Evolutionary conservation across 2,888 invertebrate genomes (phyloP).

Genomic region (Aspidiotus rigidus): DNA sequence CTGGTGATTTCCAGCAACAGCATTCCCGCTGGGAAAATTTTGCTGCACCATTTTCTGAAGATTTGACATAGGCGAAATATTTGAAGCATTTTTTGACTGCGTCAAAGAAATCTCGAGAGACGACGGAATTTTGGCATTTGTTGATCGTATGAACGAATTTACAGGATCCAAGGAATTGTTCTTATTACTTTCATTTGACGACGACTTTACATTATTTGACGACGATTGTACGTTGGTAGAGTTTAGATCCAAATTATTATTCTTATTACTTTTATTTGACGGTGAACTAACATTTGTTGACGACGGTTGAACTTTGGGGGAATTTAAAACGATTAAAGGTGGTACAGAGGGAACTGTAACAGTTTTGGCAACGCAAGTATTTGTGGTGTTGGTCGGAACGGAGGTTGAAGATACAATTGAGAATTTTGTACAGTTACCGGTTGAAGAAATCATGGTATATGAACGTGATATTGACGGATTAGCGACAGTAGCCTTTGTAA

Average conservation of each 20-base stretch:
- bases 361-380: background rate
- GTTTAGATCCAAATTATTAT: too few relatives aligned
- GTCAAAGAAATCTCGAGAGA: slow-evolving; percentile 24
- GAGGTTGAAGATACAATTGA: background rate
- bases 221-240: background rate
- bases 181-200: background rate
- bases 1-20: too few relatives aligned
- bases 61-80: slow-evolving; percentile 7
- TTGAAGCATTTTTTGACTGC: background rate
- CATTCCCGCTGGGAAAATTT: slow-evolving; percentile 10
- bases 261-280: too few relatives aligned
- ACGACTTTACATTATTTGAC: background rate
- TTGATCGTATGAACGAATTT: background rate
- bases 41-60: slow-evolving; percentile 20
- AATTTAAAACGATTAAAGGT: slow-evolving; percentile 9
- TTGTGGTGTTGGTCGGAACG: background rate
- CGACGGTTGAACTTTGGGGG: background rate
- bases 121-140: slow-evolving; percentile 25
- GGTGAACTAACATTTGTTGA: too few relatives aligned
- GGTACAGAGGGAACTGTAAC: background rate
- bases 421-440: too few relatives aligned
- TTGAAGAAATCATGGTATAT: too few relatives aligned
- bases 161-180: background rate
- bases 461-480: too few relatives aligned
- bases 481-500: too few relatives aligned